These are phyloP conservation scores for Lepidurus couesii DNA, from an alignment of 1,140 invertebrate genomes.

Conservation along the genomic window DNA sequence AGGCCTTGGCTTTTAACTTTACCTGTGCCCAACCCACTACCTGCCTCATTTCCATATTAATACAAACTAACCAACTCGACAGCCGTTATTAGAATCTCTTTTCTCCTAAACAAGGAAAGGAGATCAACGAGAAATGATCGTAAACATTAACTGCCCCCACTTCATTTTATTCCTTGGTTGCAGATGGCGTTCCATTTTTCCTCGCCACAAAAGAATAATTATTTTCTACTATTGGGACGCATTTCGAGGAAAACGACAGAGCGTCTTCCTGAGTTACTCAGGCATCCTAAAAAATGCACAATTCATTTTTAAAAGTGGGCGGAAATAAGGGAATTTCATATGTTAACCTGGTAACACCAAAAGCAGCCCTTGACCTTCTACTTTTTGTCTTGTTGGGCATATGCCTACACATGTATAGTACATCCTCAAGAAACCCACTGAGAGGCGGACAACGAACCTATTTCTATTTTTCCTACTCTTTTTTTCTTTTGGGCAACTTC, in stretches of 20 bases:
- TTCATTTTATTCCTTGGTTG: background rate
- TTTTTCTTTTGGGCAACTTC: background rate
- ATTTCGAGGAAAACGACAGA: background rate
- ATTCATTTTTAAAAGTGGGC: too few relatives aligned
- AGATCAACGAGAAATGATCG: background rate
- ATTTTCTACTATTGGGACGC: background rate
- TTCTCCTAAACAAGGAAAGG: background rate
- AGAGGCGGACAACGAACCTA: background rate
- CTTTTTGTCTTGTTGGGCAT: too few relatives aligned
- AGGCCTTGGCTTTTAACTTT: constrained; percentile 13
- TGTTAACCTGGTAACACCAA: too few relatives aligned
- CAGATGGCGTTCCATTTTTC: background rate
- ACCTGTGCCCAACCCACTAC: constrained; percentile 7
- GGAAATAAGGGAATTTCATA: too few relatives aligned
- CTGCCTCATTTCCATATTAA: constrained; percentile 1
- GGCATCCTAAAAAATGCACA: background rate
- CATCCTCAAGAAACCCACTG: background rate
- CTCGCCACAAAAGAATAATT: background rate
- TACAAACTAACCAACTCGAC: background rate
- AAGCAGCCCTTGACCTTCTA: too few relatives aligned
- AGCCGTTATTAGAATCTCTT: background rate
- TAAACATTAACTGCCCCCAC: background rate
- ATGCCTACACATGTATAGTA: too few relatives aligned
- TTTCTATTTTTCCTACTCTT: background rate
- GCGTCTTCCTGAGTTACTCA: background rate